Percentiles rank a stretch among this genome's conserved stretches.
phyloP scores from a whole-genome alignment of 2,113 vertebrate genomes.

The Todiramphus saurophagus region DNA sequence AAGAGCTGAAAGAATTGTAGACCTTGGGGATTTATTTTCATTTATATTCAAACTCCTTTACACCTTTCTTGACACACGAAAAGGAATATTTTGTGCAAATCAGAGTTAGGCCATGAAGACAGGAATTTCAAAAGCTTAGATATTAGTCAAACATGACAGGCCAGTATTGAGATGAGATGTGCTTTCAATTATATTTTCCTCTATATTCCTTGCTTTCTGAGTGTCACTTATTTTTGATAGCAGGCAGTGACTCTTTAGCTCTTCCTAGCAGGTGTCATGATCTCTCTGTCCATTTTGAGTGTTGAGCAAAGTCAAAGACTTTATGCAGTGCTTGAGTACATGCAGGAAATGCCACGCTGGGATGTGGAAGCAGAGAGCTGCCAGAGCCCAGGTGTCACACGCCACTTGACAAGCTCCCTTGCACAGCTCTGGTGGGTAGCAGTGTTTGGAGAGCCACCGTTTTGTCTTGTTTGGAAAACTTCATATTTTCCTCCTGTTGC shows the following conservation, averaged over 20 bases:
- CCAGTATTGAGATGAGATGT: background rate
- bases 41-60: background rate
- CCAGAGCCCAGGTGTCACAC: accelerated
- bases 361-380: background rate
- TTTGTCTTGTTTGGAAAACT: background rate
- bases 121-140: background rate
- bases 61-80: background rate
- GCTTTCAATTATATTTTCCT: background rate
- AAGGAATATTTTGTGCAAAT: conserved; percentile 5
- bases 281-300: background rate
- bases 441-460: background rate
- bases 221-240: background rate
- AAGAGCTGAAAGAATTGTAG: background rate
- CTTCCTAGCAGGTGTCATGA: background rate
- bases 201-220: background rate
- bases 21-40: conserved; percentile 22
- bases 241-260: background rate
- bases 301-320: background rate
- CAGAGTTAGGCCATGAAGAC: background rate
- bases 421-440: background rate
- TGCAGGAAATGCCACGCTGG: accelerated
- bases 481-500: background rate
- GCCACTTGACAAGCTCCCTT: too few relatives aligned
- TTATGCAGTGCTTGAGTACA: background rate
- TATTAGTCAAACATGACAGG: background rate